These are phyloP conservation scores for Hippocampus barbouri DNA, from an alignment of 2,113 vertebrate species.

Conservation along the genomic window DNA sequence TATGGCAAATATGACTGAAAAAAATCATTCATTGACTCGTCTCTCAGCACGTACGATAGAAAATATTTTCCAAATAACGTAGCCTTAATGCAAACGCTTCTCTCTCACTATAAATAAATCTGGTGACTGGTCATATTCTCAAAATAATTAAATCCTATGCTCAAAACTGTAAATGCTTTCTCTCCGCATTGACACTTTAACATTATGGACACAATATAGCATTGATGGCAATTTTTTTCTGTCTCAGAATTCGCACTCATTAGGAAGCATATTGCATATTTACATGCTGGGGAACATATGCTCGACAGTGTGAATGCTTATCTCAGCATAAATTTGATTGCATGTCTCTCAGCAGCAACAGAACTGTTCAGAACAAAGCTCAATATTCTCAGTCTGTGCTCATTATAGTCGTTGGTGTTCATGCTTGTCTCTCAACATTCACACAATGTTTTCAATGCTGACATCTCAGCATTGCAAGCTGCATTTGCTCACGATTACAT, in stretches of 20 bases:
- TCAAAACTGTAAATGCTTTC: neutral
- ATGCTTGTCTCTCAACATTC: neutral
- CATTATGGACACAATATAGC: neutral
- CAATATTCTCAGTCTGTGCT: too few species aligned
- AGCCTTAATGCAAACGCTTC: too few species aligned
- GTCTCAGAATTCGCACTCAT: neutral
- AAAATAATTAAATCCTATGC: neutral
- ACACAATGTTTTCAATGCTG: neutral
- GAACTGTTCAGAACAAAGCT: too few species aligned
- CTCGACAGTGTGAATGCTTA: neutral
- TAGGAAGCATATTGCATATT: neutral
- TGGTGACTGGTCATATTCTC: neutral
- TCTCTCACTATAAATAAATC: too few species aligned
- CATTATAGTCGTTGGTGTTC: too few species aligned
- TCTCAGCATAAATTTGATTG: neutral
- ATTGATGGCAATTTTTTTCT: neutral
- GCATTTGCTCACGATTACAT: neutral
- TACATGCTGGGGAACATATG: neutral
- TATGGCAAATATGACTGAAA: too few species aligned
- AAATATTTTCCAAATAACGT: too few species aligned
- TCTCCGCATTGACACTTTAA: neutral
- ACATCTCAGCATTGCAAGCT: too few species aligned
- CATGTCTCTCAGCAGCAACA: neutral
- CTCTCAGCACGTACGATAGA: too few species aligned
- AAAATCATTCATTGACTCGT: too few species aligned